Percentiles rank a stretch among this genome's conserved stretches.
These are phyloP conservation scores for Apis cerana DNA, from an alignment of 1,140 invertebrate species.

Conservation along the genomic window DNA sequence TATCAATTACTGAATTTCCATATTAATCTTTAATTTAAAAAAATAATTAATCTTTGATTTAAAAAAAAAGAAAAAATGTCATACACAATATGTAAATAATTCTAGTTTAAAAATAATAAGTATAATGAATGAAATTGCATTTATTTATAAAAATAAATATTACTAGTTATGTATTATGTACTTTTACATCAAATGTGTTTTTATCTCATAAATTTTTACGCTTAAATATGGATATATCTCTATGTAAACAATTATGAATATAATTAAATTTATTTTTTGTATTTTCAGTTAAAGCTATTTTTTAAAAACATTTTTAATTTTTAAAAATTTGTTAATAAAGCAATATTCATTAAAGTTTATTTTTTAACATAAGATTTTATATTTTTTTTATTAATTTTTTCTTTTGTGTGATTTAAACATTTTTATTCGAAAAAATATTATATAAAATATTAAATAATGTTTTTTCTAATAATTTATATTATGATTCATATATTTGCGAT, in stretches of 20 bases:
- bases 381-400: constrained; percentile 9
- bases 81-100: constrained; percentile 66
- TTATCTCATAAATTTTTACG: constrained; percentile 50
- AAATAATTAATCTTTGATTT: background rate
- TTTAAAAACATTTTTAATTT: constrained; percentile 1
- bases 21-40: constrained; percentile 23
- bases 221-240: constrained; percentile 30
- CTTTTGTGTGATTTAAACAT: background rate
- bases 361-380: background rate
- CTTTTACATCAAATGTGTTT: constrained; percentile 55
- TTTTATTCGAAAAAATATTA: background rate
- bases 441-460: background rate
- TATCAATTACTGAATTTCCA: constrained; percentile 9
- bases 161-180: constrained; percentile 40
- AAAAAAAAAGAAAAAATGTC: constrained; percentile 8
- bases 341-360: background rate
- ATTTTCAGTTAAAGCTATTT: constrained; percentile 35
- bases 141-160: constrained; percentile 50
- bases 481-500: background rate
- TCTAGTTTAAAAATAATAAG: constrained; percentile 42
- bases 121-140: constrained; percentile 60
- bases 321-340: background rate
- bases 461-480: background rate
- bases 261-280: constrained; percentile 67
- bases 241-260: constrained; percentile 49